These are phyloP conservation scores for Synaphobranchus kaupii DNA, from an alignment of 2,797 vertebrate genomes.

Conservation along the genomic window DNA sequence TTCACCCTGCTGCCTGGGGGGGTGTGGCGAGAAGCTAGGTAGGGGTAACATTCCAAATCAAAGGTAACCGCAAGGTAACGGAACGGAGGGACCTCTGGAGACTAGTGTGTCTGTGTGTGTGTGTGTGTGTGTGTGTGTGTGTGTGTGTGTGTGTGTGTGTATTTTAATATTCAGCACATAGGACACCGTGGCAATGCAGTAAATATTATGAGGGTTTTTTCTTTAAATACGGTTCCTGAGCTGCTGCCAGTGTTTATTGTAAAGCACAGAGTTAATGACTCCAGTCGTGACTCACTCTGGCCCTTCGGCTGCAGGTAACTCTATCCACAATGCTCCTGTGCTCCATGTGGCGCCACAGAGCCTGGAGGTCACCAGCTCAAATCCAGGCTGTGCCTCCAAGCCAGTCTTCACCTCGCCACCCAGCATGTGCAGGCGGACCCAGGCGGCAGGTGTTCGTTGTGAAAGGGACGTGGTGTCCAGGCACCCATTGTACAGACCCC, in stretches of 20 bases:
- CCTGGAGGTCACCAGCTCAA: background rate
- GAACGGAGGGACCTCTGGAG: constrained; percentile 33
- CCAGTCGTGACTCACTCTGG: background rate
- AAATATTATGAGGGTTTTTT: constrained; percentile 54
- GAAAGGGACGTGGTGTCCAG: background rate
- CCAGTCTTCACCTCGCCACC: background rate
- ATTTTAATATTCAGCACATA: constrained; percentile 46
- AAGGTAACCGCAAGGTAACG: constrained; percentile 47
- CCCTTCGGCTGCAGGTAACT: background rate
- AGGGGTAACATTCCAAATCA: constrained; percentile 54
- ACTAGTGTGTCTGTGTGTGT: constrained; percentile 34
- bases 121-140: no score
- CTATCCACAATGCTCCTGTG: background rate
- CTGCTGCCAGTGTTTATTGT: constrained; percentile 60
- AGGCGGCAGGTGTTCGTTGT: background rate
- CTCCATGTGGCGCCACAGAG: background rate
- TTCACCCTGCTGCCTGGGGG: constrained; percentile 53
- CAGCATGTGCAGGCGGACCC: background rate
- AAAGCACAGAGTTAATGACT: constrained; percentile 60
- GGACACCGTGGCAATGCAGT: constrained; percentile 56
- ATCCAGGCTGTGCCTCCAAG: background rate
- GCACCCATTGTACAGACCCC: background rate
- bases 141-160: constrained; percentile 39
- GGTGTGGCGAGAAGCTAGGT: constrained; percentile 58
- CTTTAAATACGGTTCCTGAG: constrained; percentile 58